Base-by-base conservation (phyloP, 2,888 invertebrate species). In the Empis stercorea region DNA sequence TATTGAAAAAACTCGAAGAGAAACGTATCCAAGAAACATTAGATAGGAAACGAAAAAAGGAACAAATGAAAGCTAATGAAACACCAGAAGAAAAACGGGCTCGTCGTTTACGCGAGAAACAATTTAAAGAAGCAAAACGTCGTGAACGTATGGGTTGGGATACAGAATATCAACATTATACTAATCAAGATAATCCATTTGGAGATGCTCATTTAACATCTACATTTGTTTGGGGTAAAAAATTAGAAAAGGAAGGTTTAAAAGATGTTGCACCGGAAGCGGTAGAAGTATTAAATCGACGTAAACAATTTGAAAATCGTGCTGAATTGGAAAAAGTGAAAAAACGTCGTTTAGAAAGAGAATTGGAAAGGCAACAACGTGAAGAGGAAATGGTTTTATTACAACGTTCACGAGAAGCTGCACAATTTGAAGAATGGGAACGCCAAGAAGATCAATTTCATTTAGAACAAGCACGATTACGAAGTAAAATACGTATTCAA, bases 161-260 rank as follows among this genome's bases (percentile, higher is more conserved):
- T 66, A 89, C 86, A 54, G 95, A 96, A 66, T 94, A 94, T 64
- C 79, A 94, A 51, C 92, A 93, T 61, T 99, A 97, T 62, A 96
- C 97, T 1, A 95, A 99, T 67, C 87, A 88, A 45, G 96, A 99
- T 68, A 99, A 99, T 71, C 99, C 99, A 0, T 99, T 97, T 67
- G 97, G 97, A 0, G 99, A 99, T 74, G 88, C 89, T 0, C 92
- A 93, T 59, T 76, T 99, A 36, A 78, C 95, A 6, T 85, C 95
- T 30, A 88, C 93, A 0, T 99, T 99, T 70, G 88, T 95, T 0
- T 99, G 99, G 99, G 76, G 76, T 17, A 97, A 97, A 69, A 99
- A 99, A 66, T 73, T 96, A 43, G 86, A 94, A 48, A 89, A 92
- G 59, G 93, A 96, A 61, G 99, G 97, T 0, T 72, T 92, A 2